A percentile compares a stretch with the other conserved stretches of the same genome.
These are phyloP conservation scores for Nomada goodeniana DNA, from an alignment of 2,888 invertebrate species.

Conservation along the genomic window DNA sequence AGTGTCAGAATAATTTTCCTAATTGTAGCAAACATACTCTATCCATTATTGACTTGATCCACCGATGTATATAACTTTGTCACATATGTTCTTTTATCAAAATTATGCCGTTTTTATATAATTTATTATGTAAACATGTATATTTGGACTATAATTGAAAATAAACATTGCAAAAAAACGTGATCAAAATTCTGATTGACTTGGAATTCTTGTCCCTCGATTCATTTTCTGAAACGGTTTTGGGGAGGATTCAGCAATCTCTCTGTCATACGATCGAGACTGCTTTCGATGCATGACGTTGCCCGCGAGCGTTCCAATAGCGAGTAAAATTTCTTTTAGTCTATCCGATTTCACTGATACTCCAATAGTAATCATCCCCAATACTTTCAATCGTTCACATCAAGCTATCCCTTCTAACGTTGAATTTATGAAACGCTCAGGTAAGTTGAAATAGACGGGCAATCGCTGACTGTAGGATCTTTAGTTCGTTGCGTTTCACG, in stretches of 20 bases:
- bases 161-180: slow-evolving; percentile 82
- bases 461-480: background rate
- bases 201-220: slow-evolving; percentile 79
- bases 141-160: slow-evolving; percentile 83
- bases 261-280: slow-evolving; percentile 26
- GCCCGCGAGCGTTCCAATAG: slow-evolving; percentile 75
- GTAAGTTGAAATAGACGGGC: slow-evolving; percentile 61
- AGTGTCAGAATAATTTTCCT: slow-evolving; percentile 73
- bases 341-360: slow-evolving; percentile 47
- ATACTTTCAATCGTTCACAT: slow-evolving; percentile 75
- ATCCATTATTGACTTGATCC: slow-evolving; percentile 78
- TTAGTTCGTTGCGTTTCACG: background rate
- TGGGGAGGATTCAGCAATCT: slow-evolving; percentile 80
- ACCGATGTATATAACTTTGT: slow-evolving; percentile 83
- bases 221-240: slow-evolving; percentile 83
- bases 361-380: slow-evolving; percentile 81
- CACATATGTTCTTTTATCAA: slow-evolving; percentile 81
- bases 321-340: slow-evolving; percentile 61
- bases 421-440: slow-evolving; percentile 46
- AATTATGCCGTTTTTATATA: slow-evolving; percentile 83
- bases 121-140: slow-evolving; percentile 84
- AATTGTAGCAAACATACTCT: slow-evolving; percentile 69
- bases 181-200: slow-evolving; percentile 78
- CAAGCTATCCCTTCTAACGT: slow-evolving; percentile 42
- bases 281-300: background rate